Conservation (phyloP, 2,888 invertebrate species). For the Cistogaster globosa region DNA sequence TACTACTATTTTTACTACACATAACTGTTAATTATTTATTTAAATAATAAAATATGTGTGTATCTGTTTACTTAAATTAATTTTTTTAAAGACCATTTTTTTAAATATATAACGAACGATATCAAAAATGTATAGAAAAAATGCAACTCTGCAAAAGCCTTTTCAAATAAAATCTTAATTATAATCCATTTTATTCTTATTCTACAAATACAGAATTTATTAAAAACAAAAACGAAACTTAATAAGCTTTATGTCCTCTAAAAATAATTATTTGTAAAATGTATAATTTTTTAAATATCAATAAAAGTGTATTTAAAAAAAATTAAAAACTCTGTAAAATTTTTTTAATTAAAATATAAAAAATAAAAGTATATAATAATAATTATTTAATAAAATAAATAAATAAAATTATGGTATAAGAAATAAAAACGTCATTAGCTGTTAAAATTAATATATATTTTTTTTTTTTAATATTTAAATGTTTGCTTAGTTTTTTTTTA, state of each 20-base stretch:
- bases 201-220: not conserved
- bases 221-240: constrained; percentile 54
- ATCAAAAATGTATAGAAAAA: constrained; percentile 43
- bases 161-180: constrained; percentile 32
- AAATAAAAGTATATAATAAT: constrained; percentile 55
- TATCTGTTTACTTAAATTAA: constrained; percentile 34
- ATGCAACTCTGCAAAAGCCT: constrained; percentile 23
- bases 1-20: constrained; percentile 44
- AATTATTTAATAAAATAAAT: constrained; percentile 16
- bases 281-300: constrained; percentile 64
- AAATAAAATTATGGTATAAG: constrained; percentile 48
- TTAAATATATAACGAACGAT: constrained; percentile 53
- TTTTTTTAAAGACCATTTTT: constrained; percentile 50
- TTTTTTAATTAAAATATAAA: constrained; percentile 60
- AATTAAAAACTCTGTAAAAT: constrained; percentile 50
- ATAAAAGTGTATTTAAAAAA: constrained; percentile 29
- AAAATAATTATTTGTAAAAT: constrained; percentile 64
- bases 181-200: constrained; percentile 48
- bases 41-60: constrained; percentile 17
- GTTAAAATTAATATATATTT: constrained; percentile 52
- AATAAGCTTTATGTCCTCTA: constrained; percentile 69
- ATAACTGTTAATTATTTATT: constrained; percentile 46
- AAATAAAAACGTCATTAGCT: constrained; percentile 57
- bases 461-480: constrained; percentile 61
- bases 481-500: constrained; percentile 67